Percentiles rank a stretch among this genome's conserved stretches.
Conservation (phyloP, 2,113 vertebrate species). For the Gasterosteus aculeatus region DNA sequence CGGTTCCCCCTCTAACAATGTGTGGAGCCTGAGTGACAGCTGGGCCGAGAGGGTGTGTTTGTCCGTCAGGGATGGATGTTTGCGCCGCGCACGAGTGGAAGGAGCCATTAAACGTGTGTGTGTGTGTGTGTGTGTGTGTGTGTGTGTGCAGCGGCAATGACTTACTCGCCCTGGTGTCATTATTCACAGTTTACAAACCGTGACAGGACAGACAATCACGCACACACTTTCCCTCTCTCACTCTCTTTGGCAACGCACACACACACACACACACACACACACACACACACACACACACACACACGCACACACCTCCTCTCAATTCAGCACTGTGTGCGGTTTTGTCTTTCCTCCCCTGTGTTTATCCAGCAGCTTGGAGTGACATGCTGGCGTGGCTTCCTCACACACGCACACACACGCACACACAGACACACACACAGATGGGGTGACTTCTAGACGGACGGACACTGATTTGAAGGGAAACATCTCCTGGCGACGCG, state of each 20-base stretch:
- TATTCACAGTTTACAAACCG: slow-evolving; percentile 76
- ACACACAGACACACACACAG: background rate
- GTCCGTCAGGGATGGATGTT: slow-evolving; percentile 50
- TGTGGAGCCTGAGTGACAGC: slow-evolving; percentile 55
- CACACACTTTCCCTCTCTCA: slow-evolving; percentile 13
- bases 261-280: slow-evolving; percentile 12
- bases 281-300: slow-evolving; percentile 24
- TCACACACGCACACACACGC: background rate
- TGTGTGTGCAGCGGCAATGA: slow-evolving; percentile 41
- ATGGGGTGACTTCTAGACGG: background rate
- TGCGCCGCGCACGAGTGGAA: slow-evolving; percentile 57
- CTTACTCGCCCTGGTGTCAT: slow-evolving; percentile 66
- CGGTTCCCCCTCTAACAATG: slow-evolving; percentile 10
- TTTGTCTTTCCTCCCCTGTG: slow-evolving; percentile 66
- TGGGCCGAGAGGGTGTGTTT: slow-evolving; percentile 45
- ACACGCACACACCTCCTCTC: slow-evolving; percentile 17
- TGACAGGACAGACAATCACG: slow-evolving; percentile 48
- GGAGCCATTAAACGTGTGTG: slow-evolving; percentile 23
- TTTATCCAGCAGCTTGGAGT: slow-evolving; percentile 72
- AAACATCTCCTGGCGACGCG: background rate
- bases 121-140: slow-evolving; percentile 26
- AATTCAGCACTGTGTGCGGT: slow-evolving; percentile 51
- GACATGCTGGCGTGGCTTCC: slow-evolving; percentile 46
- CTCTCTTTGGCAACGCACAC: slow-evolving; percentile 22
- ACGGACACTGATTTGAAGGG: background rate